These are phyloP conservation scores for Pitangus sulphuratus DNA, from an alignment of 2,797 vertebrate species.

Conservation along the genomic window DNA sequence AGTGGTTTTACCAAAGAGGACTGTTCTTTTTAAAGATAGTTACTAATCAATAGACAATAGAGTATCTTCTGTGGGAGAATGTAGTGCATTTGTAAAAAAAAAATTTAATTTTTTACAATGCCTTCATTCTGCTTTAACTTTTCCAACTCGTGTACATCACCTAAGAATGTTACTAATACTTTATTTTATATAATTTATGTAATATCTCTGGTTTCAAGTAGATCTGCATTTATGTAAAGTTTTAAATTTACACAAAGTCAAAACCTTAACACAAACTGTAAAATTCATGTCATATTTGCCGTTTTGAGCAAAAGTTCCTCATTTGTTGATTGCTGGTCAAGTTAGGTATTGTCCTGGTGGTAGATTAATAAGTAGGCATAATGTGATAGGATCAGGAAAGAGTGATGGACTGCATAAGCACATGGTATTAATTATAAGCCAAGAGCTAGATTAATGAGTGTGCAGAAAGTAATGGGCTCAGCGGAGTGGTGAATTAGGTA, in stretches of 20 bases:
- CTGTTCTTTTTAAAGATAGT: conserved; percentile 2
- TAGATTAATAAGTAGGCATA: neutral
- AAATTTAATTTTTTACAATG: conserved; percentile 48
- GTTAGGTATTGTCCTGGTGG: neutral
- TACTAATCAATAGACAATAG: conserved; percentile 62
- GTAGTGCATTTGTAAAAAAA: conserved; percentile 23
- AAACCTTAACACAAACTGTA: neutral
- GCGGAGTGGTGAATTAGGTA: conserved; percentile 1
- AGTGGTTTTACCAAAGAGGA: conserved; percentile 45
- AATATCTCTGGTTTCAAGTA: neutral
- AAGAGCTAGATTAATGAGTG: neutral
- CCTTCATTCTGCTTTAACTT: conserved; percentile 42
- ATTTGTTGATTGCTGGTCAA: neutral
- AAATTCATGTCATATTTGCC: neutral
- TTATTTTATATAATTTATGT: neutral
- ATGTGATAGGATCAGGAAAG: neutral
- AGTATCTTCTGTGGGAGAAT: conserved; percentile 41
- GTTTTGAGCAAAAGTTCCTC: neutral
- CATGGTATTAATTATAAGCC: neutral
- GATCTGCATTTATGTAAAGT: neutral
- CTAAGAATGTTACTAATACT: conserved; percentile 14
- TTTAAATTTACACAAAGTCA: neutral
- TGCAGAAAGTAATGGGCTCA: neutral
- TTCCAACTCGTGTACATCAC: neutral
- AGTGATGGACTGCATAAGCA: neutral